phyloP scores from a whole-genome alignment of 1,140 invertebrate genomes.

The Diabrotica undecimpunctata region DNA sequence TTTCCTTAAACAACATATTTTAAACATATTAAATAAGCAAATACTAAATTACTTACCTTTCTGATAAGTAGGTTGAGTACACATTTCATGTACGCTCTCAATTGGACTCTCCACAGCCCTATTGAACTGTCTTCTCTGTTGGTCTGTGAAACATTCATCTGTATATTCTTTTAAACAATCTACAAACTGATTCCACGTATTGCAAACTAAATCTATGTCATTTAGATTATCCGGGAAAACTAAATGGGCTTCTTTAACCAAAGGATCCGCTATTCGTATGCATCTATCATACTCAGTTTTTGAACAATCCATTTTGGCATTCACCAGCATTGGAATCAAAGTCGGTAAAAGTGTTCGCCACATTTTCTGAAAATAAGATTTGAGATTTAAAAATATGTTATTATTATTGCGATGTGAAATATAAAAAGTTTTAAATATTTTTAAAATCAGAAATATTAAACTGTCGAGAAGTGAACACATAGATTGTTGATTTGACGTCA shows the following conservation, averaged over 20 bases:
- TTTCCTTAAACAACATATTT: no score
- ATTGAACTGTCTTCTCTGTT: constrained; percentile 54
- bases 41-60: constrained; percentile 46
- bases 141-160: constrained; percentile 55
- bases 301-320: constrained; percentile 45
- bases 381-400: not conserved
- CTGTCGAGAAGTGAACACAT: no score
- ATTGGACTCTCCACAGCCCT: constrained; percentile 57
- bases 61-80: constrained; percentile 55
- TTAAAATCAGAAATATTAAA: no score
- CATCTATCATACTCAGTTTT: constrained; percentile 55
- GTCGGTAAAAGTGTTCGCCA: constrained; percentile 27
- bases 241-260: constrained; percentile 56
- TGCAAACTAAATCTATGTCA: constrained; percentile 58
- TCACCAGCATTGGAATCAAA: constrained; percentile 17
- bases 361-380: constrained; percentile 22
- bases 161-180: constrained; percentile 57
- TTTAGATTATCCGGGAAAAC: constrained; percentile 59
- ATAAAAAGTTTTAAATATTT: no score
- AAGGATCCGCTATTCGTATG: constrained; percentile 54
- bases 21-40: not conserved
- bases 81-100: constrained; percentile 58
- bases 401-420: no score
- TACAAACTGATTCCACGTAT: constrained; percentile 57
- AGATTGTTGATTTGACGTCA: no score